A percentile compares a stretch with the other conserved stretches of the same genome.
Conservation (phyloP, 2,113 vertebrate genomes). For the Archocentrus centrarchus region DNA sequence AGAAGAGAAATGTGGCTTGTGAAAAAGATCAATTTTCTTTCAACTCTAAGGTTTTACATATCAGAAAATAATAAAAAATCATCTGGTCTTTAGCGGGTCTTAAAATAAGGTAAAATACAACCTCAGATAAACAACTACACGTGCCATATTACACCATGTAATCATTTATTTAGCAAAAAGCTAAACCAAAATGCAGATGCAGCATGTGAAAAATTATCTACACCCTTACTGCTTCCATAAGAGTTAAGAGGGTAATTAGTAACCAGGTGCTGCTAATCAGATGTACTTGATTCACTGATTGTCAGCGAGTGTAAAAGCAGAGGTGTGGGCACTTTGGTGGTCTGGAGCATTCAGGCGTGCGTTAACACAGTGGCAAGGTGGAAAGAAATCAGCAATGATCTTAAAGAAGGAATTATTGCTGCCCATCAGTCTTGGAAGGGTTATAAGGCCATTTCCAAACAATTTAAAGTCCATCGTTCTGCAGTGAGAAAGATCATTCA, state of each 20-base stretch:
- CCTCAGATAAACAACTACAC: background rate
- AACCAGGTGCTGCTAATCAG: background rate
- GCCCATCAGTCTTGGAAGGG: background rate
- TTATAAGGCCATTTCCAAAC: background rate
- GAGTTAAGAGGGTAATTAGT: background rate
- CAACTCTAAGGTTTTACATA: background rate
- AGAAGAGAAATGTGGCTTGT: background rate
- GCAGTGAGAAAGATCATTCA: background rate
- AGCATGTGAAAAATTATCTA: background rate
- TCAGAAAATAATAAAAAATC: background rate
- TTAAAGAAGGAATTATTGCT: background rate
- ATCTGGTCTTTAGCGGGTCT: background rate
- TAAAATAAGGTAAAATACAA: conserved; percentile 1
- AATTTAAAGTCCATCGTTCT: background rate
- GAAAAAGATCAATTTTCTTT: background rate
- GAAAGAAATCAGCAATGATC: background rate
- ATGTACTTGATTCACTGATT: background rate
- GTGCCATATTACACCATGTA: background rate
- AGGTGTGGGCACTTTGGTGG: background rate
- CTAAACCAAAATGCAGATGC: background rate
- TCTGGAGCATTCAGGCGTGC: background rate
- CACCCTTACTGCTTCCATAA: background rate
- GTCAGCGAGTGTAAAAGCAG: background rate
- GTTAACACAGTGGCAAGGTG: background rate
- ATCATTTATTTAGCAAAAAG: background rate